phyloP scores from a whole-genome alignment of 2,113 vertebrate genomes.

The Pomatostomus ruficeps region DNA sequence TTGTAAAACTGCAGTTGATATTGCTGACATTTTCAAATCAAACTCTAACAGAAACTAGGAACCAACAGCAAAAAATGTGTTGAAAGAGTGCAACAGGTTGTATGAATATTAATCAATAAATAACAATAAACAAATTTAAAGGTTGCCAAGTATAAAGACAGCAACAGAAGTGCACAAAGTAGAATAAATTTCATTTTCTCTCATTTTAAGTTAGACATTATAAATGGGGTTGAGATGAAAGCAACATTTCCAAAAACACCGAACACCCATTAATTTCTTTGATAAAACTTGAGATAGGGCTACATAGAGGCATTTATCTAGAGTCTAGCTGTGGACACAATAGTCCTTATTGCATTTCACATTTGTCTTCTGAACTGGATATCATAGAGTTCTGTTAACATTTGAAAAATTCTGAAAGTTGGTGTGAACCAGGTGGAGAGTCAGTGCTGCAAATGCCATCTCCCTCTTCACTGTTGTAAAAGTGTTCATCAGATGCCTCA shows the following conservation, averaged over 20 bases:
- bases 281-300: not conserved
- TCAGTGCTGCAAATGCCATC: not conserved
- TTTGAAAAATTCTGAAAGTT: not conserved
- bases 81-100: not conserved
- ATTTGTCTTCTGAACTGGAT: not conserved
- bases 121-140: not conserved
- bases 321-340: not conserved
- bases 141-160: not conserved
- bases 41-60: not conserved
- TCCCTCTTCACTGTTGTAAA: not conserved
- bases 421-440: not conserved
- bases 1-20: not conserved
- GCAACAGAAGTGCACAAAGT: not conserved
- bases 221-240: not conserved
- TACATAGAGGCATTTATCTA: not conserved
- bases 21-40: not conserved
- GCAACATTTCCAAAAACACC: not conserved
- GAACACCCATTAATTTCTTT: not conserved
- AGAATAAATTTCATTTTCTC: not conserved
- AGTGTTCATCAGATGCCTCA: not conserved
- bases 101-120: not conserved
- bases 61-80: not conserved
- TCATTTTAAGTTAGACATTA: not conserved
- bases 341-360: not conserved
- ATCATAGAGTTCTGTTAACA: not conserved